phyloP scores from a whole-genome alignment of 1,140 invertebrate genomes.

The Helicoverpa zea region DNA sequence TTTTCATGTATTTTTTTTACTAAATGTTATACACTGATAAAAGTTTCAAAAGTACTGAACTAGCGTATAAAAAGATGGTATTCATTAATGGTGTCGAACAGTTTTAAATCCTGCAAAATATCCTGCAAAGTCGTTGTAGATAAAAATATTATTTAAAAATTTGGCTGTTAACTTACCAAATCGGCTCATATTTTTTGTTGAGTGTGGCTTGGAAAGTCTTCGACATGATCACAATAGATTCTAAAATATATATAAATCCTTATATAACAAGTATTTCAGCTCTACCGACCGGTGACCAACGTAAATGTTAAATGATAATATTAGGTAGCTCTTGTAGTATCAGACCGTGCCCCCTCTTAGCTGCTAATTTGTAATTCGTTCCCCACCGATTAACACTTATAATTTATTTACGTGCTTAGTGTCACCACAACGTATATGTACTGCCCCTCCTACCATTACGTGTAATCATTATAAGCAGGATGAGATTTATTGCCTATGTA shows the following conservation, averaged over 20 bases:
- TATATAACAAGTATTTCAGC: neutral
- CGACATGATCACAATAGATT: neutral
- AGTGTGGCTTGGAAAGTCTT: neutral
- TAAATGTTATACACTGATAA: too few species aligned
- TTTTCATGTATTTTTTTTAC: too few species aligned
- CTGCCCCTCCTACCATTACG: too few species aligned
- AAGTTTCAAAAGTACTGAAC: too few species aligned
- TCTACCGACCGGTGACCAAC: neutral
- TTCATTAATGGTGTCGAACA: too few species aligned
- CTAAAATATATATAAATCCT: neutral
- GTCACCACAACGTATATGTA: neutral
- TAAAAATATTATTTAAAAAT: neutral
- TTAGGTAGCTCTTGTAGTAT: neutral
- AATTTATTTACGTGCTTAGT: conserved; percentile 1
- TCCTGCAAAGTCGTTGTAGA: neutral
- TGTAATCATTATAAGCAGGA: too few species aligned
- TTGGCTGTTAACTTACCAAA: conserved; percentile 10
- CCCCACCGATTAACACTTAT: neutral
- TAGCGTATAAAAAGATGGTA: too few species aligned
- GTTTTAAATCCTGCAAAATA: too few species aligned
- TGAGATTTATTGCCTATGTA: too few species aligned
- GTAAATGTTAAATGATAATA: conserved; percentile 9
- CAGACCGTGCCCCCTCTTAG: neutral
- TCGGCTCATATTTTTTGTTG: conserved; percentile 29
- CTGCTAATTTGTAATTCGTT: conserved; percentile 8